phyloP scores from a whole-genome alignment of 2,888 invertebrate species.

The Leptinotarsa haldemani region DNA sequence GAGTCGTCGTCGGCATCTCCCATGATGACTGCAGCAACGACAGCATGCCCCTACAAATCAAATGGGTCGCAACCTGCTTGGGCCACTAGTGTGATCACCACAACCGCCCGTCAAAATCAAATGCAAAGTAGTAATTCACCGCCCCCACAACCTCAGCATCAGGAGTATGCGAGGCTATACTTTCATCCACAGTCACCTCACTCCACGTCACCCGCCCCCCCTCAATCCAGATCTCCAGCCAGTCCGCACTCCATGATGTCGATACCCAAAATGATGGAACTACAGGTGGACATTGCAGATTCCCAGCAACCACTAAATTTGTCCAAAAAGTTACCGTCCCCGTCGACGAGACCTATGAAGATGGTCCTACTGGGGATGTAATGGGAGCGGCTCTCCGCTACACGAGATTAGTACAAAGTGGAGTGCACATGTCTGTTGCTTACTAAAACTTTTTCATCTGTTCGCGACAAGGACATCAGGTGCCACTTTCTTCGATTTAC shows the following conservation, averaged over 20 bases:
- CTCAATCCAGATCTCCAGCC: conserved; percentile 60
- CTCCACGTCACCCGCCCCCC: conserved; percentile 65
- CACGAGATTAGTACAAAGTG: conserved; percentile 62
- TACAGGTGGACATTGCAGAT: conserved; percentile 86
- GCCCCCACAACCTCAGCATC: conserved; percentile 63
- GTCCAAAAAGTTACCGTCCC: conserved; percentile 85
- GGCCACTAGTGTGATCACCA: conserved; percentile 74
- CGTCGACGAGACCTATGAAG: conserved; percentile 75
- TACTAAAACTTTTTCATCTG: conserved; percentile 37
- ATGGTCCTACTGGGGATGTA: conserved; percentile 65
- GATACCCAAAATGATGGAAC: conserved; percentile 73
- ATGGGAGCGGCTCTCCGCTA: conserved; percentile 35
- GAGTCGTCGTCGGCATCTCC: conserved; percentile 65
- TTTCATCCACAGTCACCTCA: conserved; percentile 64
- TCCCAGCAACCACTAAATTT: conserved; percentile 88
- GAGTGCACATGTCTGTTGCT: conserved; percentile 52
- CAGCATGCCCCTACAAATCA: conserved; percentile 64
- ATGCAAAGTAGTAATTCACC: conserved; percentile 63
- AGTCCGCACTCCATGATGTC: conserved; percentile 64
- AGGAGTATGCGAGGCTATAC: conserved; percentile 65
- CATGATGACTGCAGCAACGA: conserved; percentile 69
- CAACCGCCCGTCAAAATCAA: conserved; percentile 66
- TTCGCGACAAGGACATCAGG: conserved; percentile 52
- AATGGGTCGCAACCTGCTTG: conserved; percentile 63
- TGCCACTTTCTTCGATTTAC: conserved; percentile 66